Evolutionary conservation across 2,888 invertebrate species (phyloP), one percentile per base, ranked within the genome.

Genomic region (Andrena flavipes): DNA sequence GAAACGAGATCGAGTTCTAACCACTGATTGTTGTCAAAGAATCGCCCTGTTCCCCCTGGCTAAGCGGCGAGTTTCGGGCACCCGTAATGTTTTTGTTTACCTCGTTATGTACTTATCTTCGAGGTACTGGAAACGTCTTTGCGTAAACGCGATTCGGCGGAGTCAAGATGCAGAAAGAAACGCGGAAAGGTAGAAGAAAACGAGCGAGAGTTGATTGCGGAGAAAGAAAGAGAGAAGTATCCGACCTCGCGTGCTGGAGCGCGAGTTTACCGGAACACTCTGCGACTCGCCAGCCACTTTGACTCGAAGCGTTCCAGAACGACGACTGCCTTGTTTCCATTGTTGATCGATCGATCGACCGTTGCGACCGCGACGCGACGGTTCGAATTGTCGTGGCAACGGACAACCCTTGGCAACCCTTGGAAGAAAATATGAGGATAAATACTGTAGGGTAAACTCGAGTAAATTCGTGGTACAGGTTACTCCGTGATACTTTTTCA

Each of bases 211-310:
- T 16, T 6, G 2, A 23, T 13, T 2, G 23, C 20, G 23, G 6
- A 13, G 16, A 5, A 35, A 33, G 65, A 16, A 60, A 63, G 42
- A 59, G 51, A 71, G 69, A 79, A 72, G 67, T 64, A 75, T 82
- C 77, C 78, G 87, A 85, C 76, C 87, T 86, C 87, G 82, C 82
- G 80, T 77, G 84, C 82, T 79, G 80, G 63, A 56, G 30, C 60
- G 67, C 73, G 51, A 69, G 65, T 77, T 81, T 80, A 86, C 64
- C 76, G 79, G 71, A 85, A 67, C 72, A 74, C 65, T 73, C 49
- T n/a, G 76, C 76, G 71, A 74, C 65, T 73, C 54, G 76, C 76
- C 69, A 60, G 49, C 73, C 63, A 48, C 10, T 77, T 71, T 42
- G 68, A 68, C 26, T 68, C 23, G 68, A 71, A 73, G 70, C 71